Evolutionary conservation across 2,113 vertebrate genomes (phyloP).

Genomic region (Embiotoca jacksoni): DNA sequence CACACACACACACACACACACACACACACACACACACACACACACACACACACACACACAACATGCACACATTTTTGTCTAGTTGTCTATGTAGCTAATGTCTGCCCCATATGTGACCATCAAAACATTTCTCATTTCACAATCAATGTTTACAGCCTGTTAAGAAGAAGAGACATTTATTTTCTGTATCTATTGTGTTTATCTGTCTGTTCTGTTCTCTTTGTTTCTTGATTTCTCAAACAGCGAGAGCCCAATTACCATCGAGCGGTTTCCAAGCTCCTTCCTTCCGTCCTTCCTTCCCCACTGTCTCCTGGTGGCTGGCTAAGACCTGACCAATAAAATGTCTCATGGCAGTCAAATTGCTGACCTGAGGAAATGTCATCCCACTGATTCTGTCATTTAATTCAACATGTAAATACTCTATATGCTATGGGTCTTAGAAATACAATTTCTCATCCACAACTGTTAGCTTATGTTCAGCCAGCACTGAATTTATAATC

Average conservation of each 20-base stretch:
- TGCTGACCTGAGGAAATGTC: constrained; percentile 51
- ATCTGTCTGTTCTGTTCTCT: neutral
- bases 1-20: neutral
- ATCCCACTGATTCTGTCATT: neutral
- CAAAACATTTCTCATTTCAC: constrained; percentile 40
- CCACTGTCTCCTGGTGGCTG: constrained; percentile 51
- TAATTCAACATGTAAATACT: constrained; percentile 10
- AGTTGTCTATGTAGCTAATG: constrained; percentile 4
- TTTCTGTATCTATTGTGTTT: neutral
- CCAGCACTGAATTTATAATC: no score
- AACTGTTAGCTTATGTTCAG: no score
- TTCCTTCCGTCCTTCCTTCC: constrained; percentile 14
- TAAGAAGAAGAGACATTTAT: constrained; percentile 1
- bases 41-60: constrained; percentile 18
- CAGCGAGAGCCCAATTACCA: constrained; percentile 55
- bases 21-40: neutral
- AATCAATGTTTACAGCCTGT: constrained; percentile 15
- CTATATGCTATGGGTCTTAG: neutral
- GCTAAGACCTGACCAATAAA: constrained; percentile 55
- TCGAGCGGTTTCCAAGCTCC: constrained; percentile 1
- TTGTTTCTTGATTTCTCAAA: constrained; percentile 22
- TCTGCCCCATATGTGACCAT: constrained; percentile 35
- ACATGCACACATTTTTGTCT: constrained; percentile 26
- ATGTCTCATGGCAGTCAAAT: constrained; percentile 20
- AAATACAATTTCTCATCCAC: neutral